Conservation (phyloP, 2,113 vertebrate genomes). For the Hylia prasina region DNA sequence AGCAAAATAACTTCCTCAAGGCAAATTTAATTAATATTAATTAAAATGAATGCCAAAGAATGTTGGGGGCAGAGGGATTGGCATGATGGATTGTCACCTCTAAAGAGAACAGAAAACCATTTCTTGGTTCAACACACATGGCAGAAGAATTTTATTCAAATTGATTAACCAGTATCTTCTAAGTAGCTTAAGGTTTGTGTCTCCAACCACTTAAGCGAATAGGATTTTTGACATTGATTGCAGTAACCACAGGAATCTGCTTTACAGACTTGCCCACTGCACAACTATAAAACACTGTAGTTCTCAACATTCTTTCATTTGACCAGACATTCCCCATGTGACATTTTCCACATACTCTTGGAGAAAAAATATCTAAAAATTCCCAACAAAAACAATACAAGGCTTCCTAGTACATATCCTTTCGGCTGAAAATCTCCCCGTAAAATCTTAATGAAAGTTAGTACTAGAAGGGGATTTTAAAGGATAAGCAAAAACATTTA, state of each 20-base stretch:
- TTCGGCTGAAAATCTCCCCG: neutral
- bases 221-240: neutral
- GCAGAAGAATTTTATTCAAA: slow-evolving; percentile 6
- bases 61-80: no score
- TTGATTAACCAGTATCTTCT: neutral
- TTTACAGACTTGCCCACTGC: neutral
- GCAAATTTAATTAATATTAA: slow-evolving; percentile 24
- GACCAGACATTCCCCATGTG: neutral
- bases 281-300: neutral
- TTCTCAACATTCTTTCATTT: neutral
- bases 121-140: neutral
- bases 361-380: neutral
- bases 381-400: neutral
- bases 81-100: neutral
- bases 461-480: neutral
- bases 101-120: neutral
- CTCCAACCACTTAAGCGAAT: neutral
- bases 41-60: neutral
- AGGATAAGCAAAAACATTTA: neutral
- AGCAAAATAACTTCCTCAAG: neutral
- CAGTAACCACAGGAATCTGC: neutral
- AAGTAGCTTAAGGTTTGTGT: neutral
- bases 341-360: neutral
- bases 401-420: neutral
- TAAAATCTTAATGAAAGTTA: slow-evolving; percentile 13